These are phyloP conservation scores for Charina bottae DNA, from an alignment of 2,113 vertebrate genomes.

Conservation along the genomic window DNA sequence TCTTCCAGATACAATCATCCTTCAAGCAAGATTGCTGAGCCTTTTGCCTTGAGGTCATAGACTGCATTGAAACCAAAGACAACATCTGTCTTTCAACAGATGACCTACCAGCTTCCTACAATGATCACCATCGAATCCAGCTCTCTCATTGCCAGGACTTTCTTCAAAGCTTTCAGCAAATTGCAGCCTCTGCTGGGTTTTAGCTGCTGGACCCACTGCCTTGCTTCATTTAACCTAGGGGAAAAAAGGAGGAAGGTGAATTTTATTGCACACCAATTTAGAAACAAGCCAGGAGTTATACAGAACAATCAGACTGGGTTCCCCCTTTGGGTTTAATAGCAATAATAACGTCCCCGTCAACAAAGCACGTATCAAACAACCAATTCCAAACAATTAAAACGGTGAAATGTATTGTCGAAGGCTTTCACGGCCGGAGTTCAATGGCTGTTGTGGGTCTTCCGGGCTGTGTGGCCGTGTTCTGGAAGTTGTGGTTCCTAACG, in stretches of 20 bases:
- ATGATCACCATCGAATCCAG: conserved; percentile 76
- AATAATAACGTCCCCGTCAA: not conserved
- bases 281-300: not conserved
- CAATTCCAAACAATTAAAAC: not conserved
- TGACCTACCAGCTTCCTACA: conserved; percentile 76
- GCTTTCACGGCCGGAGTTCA: too few relatives aligned
- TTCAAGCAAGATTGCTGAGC: too few relatives aligned
- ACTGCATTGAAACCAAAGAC: not conserved
- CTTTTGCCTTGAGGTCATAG: too few relatives aligned
- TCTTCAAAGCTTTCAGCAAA: conserved; percentile 75
- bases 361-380: not conserved
- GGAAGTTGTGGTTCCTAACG: too few relatives aligned
- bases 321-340: not conserved
- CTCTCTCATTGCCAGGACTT: conserved; percentile 53
- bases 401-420: too few relatives aligned
- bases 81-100: not conserved
- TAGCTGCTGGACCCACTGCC: conserved; percentile 73
- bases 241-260: not conserved
- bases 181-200: conserved; percentile 71
- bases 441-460: too few relatives aligned
- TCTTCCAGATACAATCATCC: too few relatives aligned
- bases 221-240: conserved; percentile 75
- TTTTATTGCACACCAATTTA: not conserved
- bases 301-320: not conserved
- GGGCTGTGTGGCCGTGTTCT: too few relatives aligned